Conservation (phyloP, 1,140 invertebrate species). For the Stegodyphus dumicola region DNA sequence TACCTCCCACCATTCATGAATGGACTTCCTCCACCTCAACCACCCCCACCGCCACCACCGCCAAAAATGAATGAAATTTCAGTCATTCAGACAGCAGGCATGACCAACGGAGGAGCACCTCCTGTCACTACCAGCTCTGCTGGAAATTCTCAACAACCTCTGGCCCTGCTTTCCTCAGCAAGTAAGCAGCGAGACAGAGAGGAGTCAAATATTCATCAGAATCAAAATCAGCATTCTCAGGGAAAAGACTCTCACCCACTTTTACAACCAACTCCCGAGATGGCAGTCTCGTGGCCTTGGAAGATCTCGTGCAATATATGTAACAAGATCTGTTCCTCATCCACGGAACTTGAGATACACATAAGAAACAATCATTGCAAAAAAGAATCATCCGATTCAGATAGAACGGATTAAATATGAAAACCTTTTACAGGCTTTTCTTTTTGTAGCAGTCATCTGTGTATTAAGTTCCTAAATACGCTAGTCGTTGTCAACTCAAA, state of each 20-base stretch:
- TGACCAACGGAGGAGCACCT: slow-evolving; percentile 42
- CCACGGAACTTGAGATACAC: slow-evolving; percentile 68
- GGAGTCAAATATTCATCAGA: neutral
- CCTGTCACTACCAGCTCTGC: slow-evolving; percentile 65
- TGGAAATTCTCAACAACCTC: slow-evolving; percentile 66
- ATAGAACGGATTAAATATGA: slow-evolving; percentile 16
- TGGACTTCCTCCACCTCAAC: slow-evolving; percentile 59
- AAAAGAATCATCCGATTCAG: slow-evolving; percentile 10
- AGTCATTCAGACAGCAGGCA: slow-evolving; percentile 73
- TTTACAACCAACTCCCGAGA: slow-evolving; percentile 9
- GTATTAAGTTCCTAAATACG: slow-evolving; percentile 41
- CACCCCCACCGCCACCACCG: slow-evolving; percentile 56
- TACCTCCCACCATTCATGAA: slow-evolving; percentile 68
- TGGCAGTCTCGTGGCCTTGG: slow-evolving; percentile 64
- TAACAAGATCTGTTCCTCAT: slow-evolving; percentile 67
- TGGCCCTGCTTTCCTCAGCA: slow-evolving; percentile 13
- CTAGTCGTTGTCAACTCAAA: slow-evolving; percentile 9
- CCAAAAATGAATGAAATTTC: slow-evolving; percentile 75
- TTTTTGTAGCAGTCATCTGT: neutral
- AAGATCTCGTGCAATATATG: slow-evolving; percentile 68
- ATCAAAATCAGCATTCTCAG: slow-evolving; percentile 48
- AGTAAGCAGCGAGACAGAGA: slow-evolving; percentile 4
- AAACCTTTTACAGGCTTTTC: neutral
- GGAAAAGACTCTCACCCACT: slow-evolving; percentile 24
- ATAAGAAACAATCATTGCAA: slow-evolving; percentile 61